These are phyloP conservation scores for Beaufortia kweichowensis DNA, from an alignment of 2,113 vertebrate species.

Conservation along the genomic window DNA sequence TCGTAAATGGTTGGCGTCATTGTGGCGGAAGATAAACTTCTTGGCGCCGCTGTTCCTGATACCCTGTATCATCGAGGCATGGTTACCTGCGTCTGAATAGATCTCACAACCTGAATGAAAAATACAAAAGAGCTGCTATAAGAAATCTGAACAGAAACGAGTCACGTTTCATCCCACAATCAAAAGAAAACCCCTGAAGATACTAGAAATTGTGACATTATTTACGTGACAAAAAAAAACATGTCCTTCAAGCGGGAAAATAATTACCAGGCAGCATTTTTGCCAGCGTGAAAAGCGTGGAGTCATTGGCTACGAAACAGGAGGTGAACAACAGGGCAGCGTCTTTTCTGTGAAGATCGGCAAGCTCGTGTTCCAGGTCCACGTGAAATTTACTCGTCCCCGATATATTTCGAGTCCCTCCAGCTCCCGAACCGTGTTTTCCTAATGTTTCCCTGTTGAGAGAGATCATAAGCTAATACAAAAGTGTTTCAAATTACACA, in stretches of 20 bases:
- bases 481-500: background rate
- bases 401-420: conserved; percentile 95
- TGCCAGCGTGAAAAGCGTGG: conserved; percentile 94
- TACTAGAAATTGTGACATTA: too few species aligned
- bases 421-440: conserved; percentile 92
- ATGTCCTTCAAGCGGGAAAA: background rate
- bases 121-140: background rate
- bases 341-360: conserved; percentile 93
- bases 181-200: too few species aligned
- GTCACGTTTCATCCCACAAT: too few species aligned
- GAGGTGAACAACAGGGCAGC: conserved; percentile 93
- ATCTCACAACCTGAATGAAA: conserved; percentile 87
- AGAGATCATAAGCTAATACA: background rate
- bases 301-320: conserved; percentile 97
- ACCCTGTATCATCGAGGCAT: conserved; percentile 97
- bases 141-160: background rate
- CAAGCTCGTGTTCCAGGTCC: conserved; percentile 89
- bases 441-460: conserved; percentile 83
- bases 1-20: conserved; percentile 81
- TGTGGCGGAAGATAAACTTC: conserved; percentile 94
- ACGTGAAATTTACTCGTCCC: conserved; percentile 97
- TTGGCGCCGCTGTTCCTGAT: conserved; percentile 91
- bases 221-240: too few species aligned
- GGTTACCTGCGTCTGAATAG: conserved; percentile 95
- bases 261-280: conserved; percentile 92